These are phyloP conservation scores for Sander lucioperca DNA, from an alignment of 2,113 vertebrate genomes.

Conservation along the genomic window DNA sequence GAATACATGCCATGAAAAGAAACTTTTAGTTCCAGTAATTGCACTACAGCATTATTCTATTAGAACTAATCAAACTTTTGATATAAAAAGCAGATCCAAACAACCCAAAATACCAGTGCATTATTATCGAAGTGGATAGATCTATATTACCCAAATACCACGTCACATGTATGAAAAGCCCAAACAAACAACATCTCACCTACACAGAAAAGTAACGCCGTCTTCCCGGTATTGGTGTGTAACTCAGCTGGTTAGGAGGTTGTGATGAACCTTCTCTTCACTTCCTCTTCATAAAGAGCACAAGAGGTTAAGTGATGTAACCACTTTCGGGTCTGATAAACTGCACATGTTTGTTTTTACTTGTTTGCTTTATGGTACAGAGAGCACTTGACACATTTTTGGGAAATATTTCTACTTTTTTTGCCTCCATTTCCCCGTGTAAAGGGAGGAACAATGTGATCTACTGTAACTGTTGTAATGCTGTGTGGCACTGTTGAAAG, in stretches of 20 bases:
- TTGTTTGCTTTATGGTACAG: not conserved
- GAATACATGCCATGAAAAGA: not conserved
- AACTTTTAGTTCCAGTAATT: too few species aligned
- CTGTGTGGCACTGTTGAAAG: not conserved
- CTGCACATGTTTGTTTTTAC: not conserved
- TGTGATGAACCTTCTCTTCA: conserved; percentile 36
- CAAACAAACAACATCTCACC: conserved; percentile 24
- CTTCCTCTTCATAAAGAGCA: conserved; percentile 63
- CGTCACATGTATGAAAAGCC: conserved; percentile 54
- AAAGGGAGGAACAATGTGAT: not conserved
- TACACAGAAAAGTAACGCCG: not conserved
- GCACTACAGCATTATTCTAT: not conserved
- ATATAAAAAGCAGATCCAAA: not conserved
- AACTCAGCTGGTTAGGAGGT: conserved; percentile 22
- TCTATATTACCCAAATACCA: conserved; percentile 17
- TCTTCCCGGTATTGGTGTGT: not conserved
- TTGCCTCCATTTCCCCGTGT: not conserved
- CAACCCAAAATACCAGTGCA: conserved; percentile 3
- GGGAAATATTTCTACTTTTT: conserved; percentile 23
- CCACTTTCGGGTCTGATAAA: not conserved
- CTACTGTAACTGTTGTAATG: not conserved
- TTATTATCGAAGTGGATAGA: not conserved
- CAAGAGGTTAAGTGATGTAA: conserved; percentile 52
- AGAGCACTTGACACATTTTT: conserved; percentile 2
- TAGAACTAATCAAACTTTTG: not conserved